phyloP scores from a whole-genome alignment of 2,113 vertebrate species.

The Columba janthina region DNA sequence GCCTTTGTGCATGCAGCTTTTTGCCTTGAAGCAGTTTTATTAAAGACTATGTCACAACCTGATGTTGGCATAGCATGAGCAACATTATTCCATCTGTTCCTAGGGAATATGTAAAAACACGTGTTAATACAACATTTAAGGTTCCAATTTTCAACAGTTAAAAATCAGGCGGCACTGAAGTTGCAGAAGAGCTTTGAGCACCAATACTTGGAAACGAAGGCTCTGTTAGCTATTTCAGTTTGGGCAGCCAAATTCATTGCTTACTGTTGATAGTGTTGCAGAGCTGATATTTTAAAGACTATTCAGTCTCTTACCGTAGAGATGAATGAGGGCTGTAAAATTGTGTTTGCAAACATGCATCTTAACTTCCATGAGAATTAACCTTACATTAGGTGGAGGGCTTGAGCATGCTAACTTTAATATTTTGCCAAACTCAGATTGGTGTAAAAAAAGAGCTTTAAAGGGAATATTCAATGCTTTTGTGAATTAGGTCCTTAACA shows the following conservation, averaged over 20 bases:
- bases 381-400: neutral
- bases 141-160: constrained; percentile 25
- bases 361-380: neutral
- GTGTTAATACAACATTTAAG: neutral
- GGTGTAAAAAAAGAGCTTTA: neutral
- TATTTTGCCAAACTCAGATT: neutral
- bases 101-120: constrained; percentile 41
- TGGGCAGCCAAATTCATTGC: neutral
- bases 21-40: constrained; percentile 44
- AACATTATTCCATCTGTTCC: constrained; percentile 60
- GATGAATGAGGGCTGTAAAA: neutral
- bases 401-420: neutral
- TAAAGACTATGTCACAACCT: constrained; percentile 15
- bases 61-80: constrained; percentile 55
- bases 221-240: neutral
- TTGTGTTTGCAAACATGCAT: neutral
- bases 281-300: neutral
- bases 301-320: neutral
- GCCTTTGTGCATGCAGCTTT: constrained; percentile 17
- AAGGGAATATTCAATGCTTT: neutral
- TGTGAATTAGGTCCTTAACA: neutral
- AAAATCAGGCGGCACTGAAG: neutral
- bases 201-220: neutral
- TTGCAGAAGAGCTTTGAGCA: neutral
- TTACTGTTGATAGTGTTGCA: neutral